Percentiles rank a stretch among this genome's conserved stretches.
Conservation (phyloP, 1,140 invertebrate species). For the Nephotettix cincticeps region DNA sequence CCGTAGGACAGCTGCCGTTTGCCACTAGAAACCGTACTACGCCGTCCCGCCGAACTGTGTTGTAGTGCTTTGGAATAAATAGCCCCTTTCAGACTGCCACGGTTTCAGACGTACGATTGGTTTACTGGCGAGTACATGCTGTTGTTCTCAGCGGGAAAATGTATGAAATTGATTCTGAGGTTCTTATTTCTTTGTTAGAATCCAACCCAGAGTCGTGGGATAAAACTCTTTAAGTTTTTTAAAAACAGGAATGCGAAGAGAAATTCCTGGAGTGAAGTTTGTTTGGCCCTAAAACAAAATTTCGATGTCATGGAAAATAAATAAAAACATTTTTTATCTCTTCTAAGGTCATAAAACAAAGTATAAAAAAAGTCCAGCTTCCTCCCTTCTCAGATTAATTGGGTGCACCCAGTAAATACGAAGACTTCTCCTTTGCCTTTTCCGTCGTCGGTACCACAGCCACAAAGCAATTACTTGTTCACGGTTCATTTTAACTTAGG, state of each 20-base stretch:
- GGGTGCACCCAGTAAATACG: too few species aligned
- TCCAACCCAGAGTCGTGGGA: neutral
- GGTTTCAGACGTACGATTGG: neutral
- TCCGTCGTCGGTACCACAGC: too few species aligned
- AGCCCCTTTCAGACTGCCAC: neutral
- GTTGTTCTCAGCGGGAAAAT: neutral
- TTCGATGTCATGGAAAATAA: neutral
- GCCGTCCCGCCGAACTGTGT: neutral
- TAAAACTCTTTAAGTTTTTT: neutral
- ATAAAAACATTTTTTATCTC: neutral
- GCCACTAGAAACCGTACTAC: neutral
- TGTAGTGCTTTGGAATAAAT: constrained; percentile 3
- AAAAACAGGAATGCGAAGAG: constrained; percentile 4
- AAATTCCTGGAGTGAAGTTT: neutral
- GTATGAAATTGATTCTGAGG: constrained; percentile 1
- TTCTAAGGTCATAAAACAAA: too few species aligned
- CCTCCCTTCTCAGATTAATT: too few species aligned
- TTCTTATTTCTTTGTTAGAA: constrained; percentile 1
- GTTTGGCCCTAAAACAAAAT: neutral
- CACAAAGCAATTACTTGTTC: too few species aligned
- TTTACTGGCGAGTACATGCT: neutral
- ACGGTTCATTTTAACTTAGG: neutral
- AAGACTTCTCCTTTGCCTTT: too few species aligned
- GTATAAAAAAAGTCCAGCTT: too few species aligned
- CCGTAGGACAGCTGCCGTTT: neutral